phyloP scores from a whole-genome alignment of 2,797 vertebrate species.

The Clarias pachynema region DNA sequence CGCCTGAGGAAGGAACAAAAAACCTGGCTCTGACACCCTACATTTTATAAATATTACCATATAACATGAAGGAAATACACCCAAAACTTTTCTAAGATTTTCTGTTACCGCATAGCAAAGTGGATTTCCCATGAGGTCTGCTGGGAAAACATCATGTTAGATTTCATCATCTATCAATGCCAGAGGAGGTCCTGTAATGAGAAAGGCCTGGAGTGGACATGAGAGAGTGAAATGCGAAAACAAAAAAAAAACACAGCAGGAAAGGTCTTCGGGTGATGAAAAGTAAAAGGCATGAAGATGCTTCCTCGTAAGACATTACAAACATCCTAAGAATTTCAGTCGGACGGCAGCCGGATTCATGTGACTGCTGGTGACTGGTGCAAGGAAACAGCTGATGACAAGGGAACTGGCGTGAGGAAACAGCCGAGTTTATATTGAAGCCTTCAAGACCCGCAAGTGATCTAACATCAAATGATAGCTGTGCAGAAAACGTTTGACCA shows the following conservation, averaged over 20 bases:
- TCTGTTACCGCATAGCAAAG: constrained; percentile 40
- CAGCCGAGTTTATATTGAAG: constrained; percentile 10
- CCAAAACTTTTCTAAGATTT: constrained; percentile 38
- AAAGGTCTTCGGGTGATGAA: constrained; percentile 29
- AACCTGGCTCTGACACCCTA: constrained; percentile 11
- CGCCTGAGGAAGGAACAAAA: constrained; percentile 36
- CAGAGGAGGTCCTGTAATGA: constrained; percentile 45
- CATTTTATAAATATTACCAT: constrained; percentile 31
- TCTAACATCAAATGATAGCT: neutral
- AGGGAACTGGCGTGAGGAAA: constrained; percentile 11
- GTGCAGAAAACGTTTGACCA: neutral
- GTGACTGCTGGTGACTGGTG: constrained; percentile 13
- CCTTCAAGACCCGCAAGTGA: constrained; percentile 2
- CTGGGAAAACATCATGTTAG: constrained; percentile 66
- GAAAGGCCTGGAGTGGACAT: constrained; percentile 42
- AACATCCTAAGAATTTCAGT: constrained; percentile 17
- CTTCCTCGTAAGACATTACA: constrained; percentile 56
- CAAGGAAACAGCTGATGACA: constrained; percentile 30
- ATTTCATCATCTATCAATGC: constrained; percentile 53
- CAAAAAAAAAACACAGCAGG: constrained; percentile 42
- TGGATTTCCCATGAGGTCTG: constrained; percentile 69
- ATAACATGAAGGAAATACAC: constrained; percentile 23
- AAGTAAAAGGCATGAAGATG: constrained; percentile 42
- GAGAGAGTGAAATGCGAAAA: constrained; percentile 66
- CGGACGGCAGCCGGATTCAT: constrained; percentile 6